Base-by-base conservation (phyloP, 2,113 vertebrate species). In the Serinus canaria region DNA sequence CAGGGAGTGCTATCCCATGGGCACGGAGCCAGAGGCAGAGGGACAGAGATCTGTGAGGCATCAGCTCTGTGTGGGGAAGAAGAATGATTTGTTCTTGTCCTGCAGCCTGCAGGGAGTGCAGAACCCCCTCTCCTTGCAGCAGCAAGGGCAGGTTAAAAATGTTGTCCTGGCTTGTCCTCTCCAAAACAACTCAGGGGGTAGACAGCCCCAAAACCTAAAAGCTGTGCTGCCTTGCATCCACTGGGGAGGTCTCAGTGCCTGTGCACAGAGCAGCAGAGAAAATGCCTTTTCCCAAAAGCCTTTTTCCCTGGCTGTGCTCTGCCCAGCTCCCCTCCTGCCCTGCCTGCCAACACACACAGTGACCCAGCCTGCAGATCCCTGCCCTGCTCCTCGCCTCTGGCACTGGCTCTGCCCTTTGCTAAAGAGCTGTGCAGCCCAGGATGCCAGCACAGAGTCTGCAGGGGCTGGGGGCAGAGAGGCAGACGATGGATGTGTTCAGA, bases 321-420 rank as follows among this genome's bases (percentile, higher is more conserved):
- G 31, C 62, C 67, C 77, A 63, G 63, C 63, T 93, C 50, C 56
- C 49, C 31, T 20, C 24, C 39, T 87, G 76, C 76, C 44, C 80
- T 77, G 75, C 72, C 58, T 87, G 91, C 67, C 43, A 77, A 14
- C 58, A 23, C 12, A 6, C 49, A 27, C n/a, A 80, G 39, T 18
- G 41, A 55, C 52, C 0, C 2, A 47, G 70, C 18, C 46, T 21
- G 50, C 46, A 41, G 10, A 62, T 56, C 58, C 76, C 74, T 93
- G 75, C 73, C 79, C 83, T 35, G 70, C 47, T 62, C 63, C 63
- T 19, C 24, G 79, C 87, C 75, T 15, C 75, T 44, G 68, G 92
- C 90, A 60, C 52, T 5, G 53, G 39, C 72, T 95, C 64, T 92
- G 90, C 90, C 85, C 85, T 91, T 86, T 86, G 93, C 90, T 96